These are phyloP conservation scores for Physocephala rufipes DNA, from an alignment of 2,888 invertebrate species.

Conservation along the genomic window DNA sequence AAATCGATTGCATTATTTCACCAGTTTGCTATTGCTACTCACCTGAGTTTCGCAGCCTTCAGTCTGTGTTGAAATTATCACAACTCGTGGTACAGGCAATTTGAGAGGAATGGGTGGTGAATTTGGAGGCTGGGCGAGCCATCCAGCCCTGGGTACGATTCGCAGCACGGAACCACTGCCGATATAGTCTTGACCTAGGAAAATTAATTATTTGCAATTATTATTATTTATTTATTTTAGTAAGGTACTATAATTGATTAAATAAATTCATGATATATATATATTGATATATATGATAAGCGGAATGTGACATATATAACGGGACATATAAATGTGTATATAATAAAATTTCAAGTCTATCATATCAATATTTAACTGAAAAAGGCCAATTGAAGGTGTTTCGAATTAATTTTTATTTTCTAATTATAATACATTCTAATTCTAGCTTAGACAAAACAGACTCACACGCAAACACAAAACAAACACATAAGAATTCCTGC, in stretches of 20 bases:
- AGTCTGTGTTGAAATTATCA: conserved; percentile 55
- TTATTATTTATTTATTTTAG: conserved; percentile 7
- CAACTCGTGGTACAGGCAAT: conserved; percentile 51
- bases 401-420: too few species aligned
- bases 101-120: conserved; percentile 46
- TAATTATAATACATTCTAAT: too few species aligned
- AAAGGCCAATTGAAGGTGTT: too few species aligned
- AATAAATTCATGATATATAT: neutral
- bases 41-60: conserved; percentile 55
- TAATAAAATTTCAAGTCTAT: too few species aligned
- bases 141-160: conserved; percentile 53
- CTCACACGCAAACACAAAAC: too few species aligned
- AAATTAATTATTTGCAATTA: conserved; percentile 26
- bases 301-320: neutral
- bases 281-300: too few species aligned
- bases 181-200: conserved; percentile 54
- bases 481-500: too few species aligned
- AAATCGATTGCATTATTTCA: neutral
- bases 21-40: conserved; percentile 3
- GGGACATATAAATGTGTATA: too few species aligned
- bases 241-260: neutral
- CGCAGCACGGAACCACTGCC: conserved; percentile 55
- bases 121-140: conserved; percentile 58
- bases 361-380: too few species aligned
- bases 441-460: too few species aligned